A percentile compares a stretch with the other conserved stretches of the same genome.
Conservation (phyloP, 2,797 vertebrate genomes). For the Molossus molossus region DNA sequence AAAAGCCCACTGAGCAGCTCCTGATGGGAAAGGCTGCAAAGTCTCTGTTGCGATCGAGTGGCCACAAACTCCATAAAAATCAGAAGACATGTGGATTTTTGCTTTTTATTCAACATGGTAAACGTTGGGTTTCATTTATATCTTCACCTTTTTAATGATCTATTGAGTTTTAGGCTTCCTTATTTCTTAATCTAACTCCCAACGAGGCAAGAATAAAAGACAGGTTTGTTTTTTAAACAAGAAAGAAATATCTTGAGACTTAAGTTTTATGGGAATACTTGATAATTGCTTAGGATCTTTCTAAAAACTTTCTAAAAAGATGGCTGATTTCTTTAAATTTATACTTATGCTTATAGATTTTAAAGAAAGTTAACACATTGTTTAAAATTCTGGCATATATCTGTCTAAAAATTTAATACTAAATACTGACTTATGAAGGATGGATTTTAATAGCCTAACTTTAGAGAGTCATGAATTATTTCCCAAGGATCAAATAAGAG, state of each 20-base stretch:
- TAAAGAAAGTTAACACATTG: conserved; percentile 16
- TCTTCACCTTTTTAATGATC: conserved; percentile 23
- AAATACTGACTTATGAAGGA: conserved; percentile 70
- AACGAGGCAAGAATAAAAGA: background rate
- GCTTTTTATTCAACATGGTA: conserved; percentile 49
- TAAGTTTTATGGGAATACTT: conserved; percentile 61
- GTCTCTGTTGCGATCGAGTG: conserved; percentile 80
- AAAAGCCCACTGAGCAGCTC: conserved; percentile 86
- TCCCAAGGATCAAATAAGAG: conserved; percentile 64
- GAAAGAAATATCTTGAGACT: conserved; percentile 11
- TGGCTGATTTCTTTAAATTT: conserved; percentile 53
- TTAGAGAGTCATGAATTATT: conserved; percentile 51
- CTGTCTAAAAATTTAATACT: conserved; percentile 83
- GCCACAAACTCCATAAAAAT: conserved; percentile 72
- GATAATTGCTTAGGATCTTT: conserved; percentile 42
- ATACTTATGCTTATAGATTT: background rate
- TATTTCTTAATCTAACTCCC: conserved; percentile 47
- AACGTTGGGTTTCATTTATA: conserved; percentile 65
- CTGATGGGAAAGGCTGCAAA: conserved; percentile 83
- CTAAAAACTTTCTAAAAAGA: conserved; percentile 66
- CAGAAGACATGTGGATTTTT: conserved; percentile 63
- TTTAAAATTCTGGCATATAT: conserved; percentile 55
- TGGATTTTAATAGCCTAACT: conserved; percentile 50
- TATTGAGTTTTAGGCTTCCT: background rate
- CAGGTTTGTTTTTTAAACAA: conserved; percentile 58